Percentiles rank a stretch among this genome's conserved stretches.
These are phyloP conservation scores for Linepithema humile DNA, from an alignment of 1,140 invertebrate species.

Conservation along the genomic window DNA sequence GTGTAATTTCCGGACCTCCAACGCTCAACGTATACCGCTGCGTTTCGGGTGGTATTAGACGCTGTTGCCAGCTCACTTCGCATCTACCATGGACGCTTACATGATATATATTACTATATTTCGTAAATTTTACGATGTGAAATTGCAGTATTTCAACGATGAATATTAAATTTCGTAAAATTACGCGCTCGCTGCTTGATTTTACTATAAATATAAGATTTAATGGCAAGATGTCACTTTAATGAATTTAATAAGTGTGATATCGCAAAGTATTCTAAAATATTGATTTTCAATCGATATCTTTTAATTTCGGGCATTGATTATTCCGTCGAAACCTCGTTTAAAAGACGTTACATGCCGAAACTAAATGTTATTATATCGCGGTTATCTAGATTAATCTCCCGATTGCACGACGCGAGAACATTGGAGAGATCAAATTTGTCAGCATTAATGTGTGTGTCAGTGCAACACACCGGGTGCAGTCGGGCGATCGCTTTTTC, in stretches of 20 bases:
- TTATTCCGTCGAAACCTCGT: background rate
- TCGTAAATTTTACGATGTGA: background rate
- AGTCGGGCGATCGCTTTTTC: slow-evolving; percentile 31
- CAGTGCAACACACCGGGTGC: too few relatives aligned
- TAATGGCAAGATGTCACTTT: too few relatives aligned
- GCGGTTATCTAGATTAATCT: slow-evolving; percentile 27
- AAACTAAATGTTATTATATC: background rate
- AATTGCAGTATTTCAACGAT: background rate
- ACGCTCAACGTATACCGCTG: background rate
- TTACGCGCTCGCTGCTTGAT: too few relatives aligned
- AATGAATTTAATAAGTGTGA: too few relatives aligned
- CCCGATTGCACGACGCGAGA: background rate
- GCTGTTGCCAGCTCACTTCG: background rate
- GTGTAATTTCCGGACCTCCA: slow-evolving; percentile 61
- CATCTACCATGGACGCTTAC: background rate
- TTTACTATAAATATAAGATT: too few relatives aligned
- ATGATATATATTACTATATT: background rate
- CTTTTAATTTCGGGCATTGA: background rate
- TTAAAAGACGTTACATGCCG: background rate
- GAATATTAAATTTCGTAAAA: too few relatives aligned
- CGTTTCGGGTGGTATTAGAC: background rate
- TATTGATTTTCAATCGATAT: too few relatives aligned
- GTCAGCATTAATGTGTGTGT: slow-evolving; percentile 8
- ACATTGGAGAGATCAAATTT: background rate
- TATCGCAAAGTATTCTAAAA: too few relatives aligned